Percentiles rank a stretch among this genome's conserved stretches.
phyloP scores from a whole-genome alignment of 2,113 vertebrate genomes.

The Lampris megalopsis region DNA sequence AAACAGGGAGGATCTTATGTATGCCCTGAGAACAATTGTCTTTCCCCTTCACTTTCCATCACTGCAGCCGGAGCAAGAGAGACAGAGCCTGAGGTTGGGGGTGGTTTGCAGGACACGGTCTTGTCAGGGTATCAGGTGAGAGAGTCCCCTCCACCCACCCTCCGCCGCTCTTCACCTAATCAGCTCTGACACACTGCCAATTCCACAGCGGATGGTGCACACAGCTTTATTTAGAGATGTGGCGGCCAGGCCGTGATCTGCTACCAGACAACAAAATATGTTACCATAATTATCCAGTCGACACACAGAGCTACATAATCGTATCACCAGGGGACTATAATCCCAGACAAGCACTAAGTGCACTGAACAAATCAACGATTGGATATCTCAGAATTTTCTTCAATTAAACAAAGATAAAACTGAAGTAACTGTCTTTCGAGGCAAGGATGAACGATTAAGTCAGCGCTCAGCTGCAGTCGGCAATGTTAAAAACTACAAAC shows the following conservation, averaged over 20 bases:
- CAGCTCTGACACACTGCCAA: conserved; percentile 75
- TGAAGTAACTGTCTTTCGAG: no score
- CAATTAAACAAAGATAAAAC: no score
- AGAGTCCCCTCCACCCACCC: conserved; percentile 7
- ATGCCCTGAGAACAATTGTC: conserved; percentile 54
- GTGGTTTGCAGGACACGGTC: conserved; percentile 44
- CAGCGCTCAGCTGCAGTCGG: no score
- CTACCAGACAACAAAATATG: conserved; percentile 7
- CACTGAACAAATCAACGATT: no score
- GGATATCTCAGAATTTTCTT: no score
- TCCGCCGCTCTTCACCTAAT: conserved; percentile 58
- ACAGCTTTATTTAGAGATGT: conserved; percentile 55
- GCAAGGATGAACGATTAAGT: no score
- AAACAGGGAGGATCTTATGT: conserved; percentile 49
- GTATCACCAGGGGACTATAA: no score
- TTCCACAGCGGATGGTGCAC: conserved; percentile 66
- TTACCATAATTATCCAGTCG: no score
- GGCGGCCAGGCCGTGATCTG: conserved; percentile 52
- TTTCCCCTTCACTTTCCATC: conserved; percentile 55
- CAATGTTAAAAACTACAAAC: no score
- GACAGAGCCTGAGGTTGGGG: conserved; percentile 64
- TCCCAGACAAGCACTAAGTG: no score
- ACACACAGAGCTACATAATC: no score
- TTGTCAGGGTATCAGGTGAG: conserved; percentile 75
- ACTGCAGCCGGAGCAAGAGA: conserved; percentile 32